Base-by-base conservation (phyloP, 1,140 invertebrate species). In the Drosophila funebris region DNA sequence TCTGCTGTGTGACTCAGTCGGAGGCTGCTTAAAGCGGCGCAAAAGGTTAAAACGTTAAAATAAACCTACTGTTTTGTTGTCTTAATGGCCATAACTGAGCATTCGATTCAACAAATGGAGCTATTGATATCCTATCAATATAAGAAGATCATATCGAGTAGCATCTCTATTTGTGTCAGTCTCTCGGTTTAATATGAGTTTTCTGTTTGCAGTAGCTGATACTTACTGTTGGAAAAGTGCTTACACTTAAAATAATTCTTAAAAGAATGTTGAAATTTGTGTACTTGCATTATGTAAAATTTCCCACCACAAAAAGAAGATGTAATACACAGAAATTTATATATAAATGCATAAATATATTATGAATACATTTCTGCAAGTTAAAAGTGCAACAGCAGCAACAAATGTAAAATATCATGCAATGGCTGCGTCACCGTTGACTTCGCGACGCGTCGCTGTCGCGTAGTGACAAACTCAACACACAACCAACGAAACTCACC, bases 401-500 rank as follows among this genome's bases (percentile, higher is more conserved):
- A 8, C 18, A 44, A 44, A 41, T 13, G n/a, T 13, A 33, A 1
- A 43, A 24, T 1, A 24, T 29, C 33, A 27, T 36, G 29, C 52
- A 54, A 39, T 70, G 50, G 41, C 39, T 54, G 22, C 29, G 46
- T 41, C 50, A 37, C 24, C 6, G 24, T 6, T 27, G 24, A n/a
- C n/a, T n/a, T n/a, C n/a, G n/a, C n/a, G n/a, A n/a, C n/a, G 31
- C 39, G 37, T 41, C 50, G 43, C 48, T 63, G 39, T 36, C 53
- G 48, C 46, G 54, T 48, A 54, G 16, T 27, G 52, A 48, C 22
- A 52, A 33, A 72, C 46, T 72, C 69, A 72, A 67, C 70, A 73
- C 64, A 60, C 41, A 48, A 31, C 5, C 8, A 20, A 14, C 48
- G n/a, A 44, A 75, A 84, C 62, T 79, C 80, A 83, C 80, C 79